Evolutionary conservation across 2,888 invertebrate genomes (phyloP).

Genomic region (Trachelus iudaicus): DNA sequence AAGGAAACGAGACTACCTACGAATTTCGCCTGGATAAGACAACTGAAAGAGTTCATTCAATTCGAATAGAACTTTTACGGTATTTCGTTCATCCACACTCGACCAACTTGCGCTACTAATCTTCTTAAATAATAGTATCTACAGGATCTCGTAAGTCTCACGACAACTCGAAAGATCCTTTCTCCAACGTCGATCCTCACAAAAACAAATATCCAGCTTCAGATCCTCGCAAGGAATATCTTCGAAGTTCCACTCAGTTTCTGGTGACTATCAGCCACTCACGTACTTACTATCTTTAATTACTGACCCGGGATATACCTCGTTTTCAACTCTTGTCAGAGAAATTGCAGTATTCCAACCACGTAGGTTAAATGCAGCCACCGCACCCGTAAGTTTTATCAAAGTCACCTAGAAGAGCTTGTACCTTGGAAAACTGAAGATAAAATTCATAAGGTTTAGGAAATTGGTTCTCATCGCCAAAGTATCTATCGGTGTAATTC

Average conservation of each 20-base stretch:
- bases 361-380: not conserved
- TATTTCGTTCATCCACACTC: not conserved
- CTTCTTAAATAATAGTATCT: not conserved
- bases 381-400: not conserved
- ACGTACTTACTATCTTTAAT: not conserved
- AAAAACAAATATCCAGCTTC: not conserved
- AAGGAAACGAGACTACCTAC: conserved; percentile 14
- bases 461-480: not conserved
- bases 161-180: not conserved
- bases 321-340: not conserved
- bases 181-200: not conserved
- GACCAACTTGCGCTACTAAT: not conserved
- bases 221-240: not conserved
- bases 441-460: not conserved
- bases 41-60: not conserved
- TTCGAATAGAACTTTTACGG: not conserved
- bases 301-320: not conserved
- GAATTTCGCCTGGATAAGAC: conserved; percentile 12
- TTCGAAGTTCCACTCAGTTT: not conserved
- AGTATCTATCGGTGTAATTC: not conserved
- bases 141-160: not conserved
- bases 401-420: not conserved
- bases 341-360: not conserved
- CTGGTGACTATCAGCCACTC: not conserved
- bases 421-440: not conserved